Conservation (phyloP, 2,113 vertebrate species). For the Genyomyrus donnyi region DNA sequence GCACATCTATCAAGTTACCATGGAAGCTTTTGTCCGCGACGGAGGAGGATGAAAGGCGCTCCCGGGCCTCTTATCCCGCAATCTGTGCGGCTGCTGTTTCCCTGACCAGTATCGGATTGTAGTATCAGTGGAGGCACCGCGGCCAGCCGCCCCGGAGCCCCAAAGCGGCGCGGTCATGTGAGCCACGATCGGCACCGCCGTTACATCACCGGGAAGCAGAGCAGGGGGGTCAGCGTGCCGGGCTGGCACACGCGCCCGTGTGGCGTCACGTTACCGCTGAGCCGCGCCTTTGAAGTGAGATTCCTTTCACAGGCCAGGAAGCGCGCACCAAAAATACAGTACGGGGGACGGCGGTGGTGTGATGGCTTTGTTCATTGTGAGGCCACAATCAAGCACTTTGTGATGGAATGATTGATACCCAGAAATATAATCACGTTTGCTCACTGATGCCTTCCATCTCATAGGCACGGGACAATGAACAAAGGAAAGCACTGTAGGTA, state of each 20-base stretch:
- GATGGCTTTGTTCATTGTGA: slow-evolving; percentile 7
- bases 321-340: slow-evolving; percentile 30
- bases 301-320: slow-evolving; percentile 41
- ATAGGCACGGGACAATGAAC: not conserved
- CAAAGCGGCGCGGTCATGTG: slow-evolving; percentile 20
- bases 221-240: not conserved
- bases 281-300: slow-evolving; percentile 18
- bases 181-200: slow-evolving; percentile 4
- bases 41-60: slow-evolving; percentile 3
- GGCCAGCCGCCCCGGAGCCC: not conserved
- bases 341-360: not conserved
- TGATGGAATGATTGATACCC: slow-evolving; percentile 8
- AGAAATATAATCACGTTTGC: slow-evolving; percentile 17
- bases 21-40: slow-evolving; percentile 18
- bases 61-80: slow-evolving; percentile 10
- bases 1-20: slow-evolving; percentile 24
- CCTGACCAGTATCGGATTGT: slow-evolving; percentile 21
- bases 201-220: slow-evolving; percentile 9
- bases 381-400: slow-evolving; percentile 12
- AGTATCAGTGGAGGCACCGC: slow-evolving; percentile 11
- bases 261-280: slow-evolving; percentile 12
- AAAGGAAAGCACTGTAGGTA: slow-evolving; percentile 15
- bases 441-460: slow-evolving; percentile 10
- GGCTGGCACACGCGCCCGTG: not conserved
- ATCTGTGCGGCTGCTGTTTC: slow-evolving; percentile 21